Base-by-base conservation (phyloP, 2,113 vertebrate genomes). In the Podilymbus podiceps region DNA sequence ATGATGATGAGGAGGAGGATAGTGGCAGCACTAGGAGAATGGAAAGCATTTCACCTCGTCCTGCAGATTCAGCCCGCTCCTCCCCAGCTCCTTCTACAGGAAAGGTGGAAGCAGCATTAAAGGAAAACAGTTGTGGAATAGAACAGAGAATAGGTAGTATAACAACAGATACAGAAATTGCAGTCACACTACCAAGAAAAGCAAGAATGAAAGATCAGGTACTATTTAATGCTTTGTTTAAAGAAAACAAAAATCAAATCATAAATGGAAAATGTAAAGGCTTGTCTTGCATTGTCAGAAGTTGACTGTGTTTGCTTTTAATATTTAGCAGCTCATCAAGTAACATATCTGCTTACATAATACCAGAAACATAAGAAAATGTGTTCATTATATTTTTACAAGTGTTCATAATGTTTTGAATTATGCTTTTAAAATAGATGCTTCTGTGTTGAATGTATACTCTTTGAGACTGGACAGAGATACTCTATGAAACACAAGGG, bases 151-250 rank as follows among this genome's bases (percentile, higher is more conserved):
- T 97, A 22, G 96, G 91, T 76, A 98, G 98, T 47, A 98, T 98
- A 97, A 98, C 98, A 47, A 95, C 98, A 66, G 98, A 99, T 38
- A 90, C 98, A 85, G 98, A 98, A 96, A 94, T 98, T 92, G 98
- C 98, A 89, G 81, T 98, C 91, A 93, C 95, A 12, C 93, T 99
- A 88, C 98, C 99, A 33, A 98, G 99, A 95, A 98, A 99, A 97
- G 98, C 98, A 89, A 98, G 98, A 93, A 99, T 99, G 99, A 99
- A 99, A 96, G 99, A 99, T 91, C 98, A 99, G 98, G 99, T 99
- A 98, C 91, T 84, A 60, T 80, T 97, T 90, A 90, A 92, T 88
- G 72, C 88, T 95, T 95, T 94, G 77, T 89, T 95, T 97, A 69
- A 90, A 95, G 64, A 94, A 93, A 95, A 83, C 52, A 69, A 88